Percentiles rank a stretch among this genome's conserved stretches.
Evolutionary conservation across 2,888 invertebrate genomes (phyloP).

Genomic region (Andrena fulva): DNA sequence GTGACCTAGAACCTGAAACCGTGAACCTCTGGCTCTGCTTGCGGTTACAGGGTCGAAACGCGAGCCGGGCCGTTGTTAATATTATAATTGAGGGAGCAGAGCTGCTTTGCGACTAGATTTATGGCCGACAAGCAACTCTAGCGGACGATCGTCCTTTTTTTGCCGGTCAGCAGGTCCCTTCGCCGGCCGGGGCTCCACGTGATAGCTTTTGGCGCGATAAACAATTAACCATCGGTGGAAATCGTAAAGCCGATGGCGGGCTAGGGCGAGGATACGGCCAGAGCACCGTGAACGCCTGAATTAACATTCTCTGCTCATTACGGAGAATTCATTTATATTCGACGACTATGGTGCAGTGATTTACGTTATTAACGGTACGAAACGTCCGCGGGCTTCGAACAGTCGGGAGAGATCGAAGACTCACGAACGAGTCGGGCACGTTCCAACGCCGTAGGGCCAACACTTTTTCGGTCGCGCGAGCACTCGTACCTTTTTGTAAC

Average conservation of each 20-base stretch:
- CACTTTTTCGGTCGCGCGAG: neutral
- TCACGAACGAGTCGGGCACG: neutral
- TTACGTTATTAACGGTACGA: conserved; percentile 28
- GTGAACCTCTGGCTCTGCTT: conserved; percentile 61
- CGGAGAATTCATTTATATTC: conserved; percentile 46
- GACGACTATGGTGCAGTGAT: conserved; percentile 19
- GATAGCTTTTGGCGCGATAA: neutral
- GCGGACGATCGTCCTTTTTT: neutral
- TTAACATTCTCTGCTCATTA: conserved; percentile 39
- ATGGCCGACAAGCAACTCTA: neutral
- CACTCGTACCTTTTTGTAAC: neutral
- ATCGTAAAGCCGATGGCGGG: conserved; percentile 10
- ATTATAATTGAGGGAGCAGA: conserved; percentile 40
- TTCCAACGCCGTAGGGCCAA: neutral
- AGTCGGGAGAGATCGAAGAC: neutral
- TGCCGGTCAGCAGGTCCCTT: neutral
- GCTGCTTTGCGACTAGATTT: conserved; percentile 35
- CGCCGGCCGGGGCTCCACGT: no score
- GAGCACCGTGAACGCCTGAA: neutral
- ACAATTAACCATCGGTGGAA: conserved; percentile 29
- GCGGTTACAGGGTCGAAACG: conserved; percentile 62
- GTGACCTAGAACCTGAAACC: conserved; percentile 73
- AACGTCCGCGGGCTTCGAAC: neutral
- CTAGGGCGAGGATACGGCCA: conserved; percentile 1
- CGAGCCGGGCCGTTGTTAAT: conserved; percentile 36